Base-by-base conservation (phyloP, 1,140 invertebrate genomes). In the Zaprionus davidi region DNA sequence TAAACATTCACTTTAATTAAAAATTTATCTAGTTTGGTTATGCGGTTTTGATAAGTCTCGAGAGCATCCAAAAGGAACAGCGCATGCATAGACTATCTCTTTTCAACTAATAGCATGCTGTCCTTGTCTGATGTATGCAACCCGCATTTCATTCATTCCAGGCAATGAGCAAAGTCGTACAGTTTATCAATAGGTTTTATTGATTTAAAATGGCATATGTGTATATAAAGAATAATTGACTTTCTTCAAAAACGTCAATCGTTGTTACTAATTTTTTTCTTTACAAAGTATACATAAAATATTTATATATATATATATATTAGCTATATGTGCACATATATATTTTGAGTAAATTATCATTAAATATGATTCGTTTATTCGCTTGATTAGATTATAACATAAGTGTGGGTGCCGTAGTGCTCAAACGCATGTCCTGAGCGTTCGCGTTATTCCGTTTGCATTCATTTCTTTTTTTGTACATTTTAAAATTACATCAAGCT, bases 401-500 rank as follows among this genome's bases (percentile, higher is more conserved):
- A 49, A 41, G 55, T 46, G 36, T 36, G 38, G 38, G 22, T 28
- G 20, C n/a, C 24, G 15, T 34, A 28, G 26, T 15, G 12, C n/a
- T 51, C 5, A 34, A 28, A 46, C n/a, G 7, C 12, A 17, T 57
- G 5, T n/a, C 9, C 28, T 1, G 41, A 17, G n/a, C 5, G 7
- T 46, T 46, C n/a, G 41, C n/a, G 7, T 13, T 12, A 13, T 22
- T 51, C 46, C 20, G 12, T 51, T 51, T 20, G 9, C 20, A 51
- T 51, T 51, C 11, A 22, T 49, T 11, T 44, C 36, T 26, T 55
- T 12, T 63, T 51, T 70, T 75, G 44, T 74, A 77, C 66, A 80
- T 75, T 62, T 66, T 58, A 62, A 66, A 57, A 65, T 46, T 67
- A 63, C 70, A 71, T 68, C 49, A 80, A 78, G 80, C 74, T 82